These are phyloP conservation scores for Dendrolimus punctatus DNA, from an alignment of 1,140 invertebrate species.

Conservation along the genomic window DNA sequence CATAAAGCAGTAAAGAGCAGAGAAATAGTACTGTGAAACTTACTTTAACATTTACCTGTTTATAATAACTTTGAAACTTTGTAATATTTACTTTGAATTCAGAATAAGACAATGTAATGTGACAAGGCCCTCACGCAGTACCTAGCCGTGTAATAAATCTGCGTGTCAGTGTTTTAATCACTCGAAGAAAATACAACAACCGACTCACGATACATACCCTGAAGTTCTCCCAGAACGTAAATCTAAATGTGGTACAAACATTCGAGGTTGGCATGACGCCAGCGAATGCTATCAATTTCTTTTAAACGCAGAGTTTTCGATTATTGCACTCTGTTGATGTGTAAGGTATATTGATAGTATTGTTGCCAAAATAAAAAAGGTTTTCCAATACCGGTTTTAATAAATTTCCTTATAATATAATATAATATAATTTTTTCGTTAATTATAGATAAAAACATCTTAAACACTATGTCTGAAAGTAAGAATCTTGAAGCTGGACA, in stretches of 20 bases:
- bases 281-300: conserved; percentile 42
- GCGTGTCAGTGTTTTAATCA: not conserved
- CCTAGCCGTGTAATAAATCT: no score
- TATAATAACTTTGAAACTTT: no score
- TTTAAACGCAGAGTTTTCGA: conserved; percentile 34
- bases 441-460: conserved; percentile 21
- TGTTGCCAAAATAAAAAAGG: not conserved
- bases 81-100: no score
- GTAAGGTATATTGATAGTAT: conserved; percentile 2
- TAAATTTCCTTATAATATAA: conserved; percentile 1
- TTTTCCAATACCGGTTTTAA: conserved; percentile 1
- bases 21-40: no score
- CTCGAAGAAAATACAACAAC: not conserved
- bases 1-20: no score
- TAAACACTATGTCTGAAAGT: conserved; percentile 47
- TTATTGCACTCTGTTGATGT: conserved; percentile 28
- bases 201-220: not conserved
- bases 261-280: conserved; percentile 36
- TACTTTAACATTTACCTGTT: no score
- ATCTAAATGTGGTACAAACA: conserved; percentile 49
- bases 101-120: no score
- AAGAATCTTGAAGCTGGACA: conserved; percentile 60
- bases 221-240: conserved; percentile 39
- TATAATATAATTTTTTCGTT: conserved; percentile 1
- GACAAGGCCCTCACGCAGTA: no score